Conservation (phyloP, 2,797 vertebrate genomes). For the Onychomys torridus region DNA sequence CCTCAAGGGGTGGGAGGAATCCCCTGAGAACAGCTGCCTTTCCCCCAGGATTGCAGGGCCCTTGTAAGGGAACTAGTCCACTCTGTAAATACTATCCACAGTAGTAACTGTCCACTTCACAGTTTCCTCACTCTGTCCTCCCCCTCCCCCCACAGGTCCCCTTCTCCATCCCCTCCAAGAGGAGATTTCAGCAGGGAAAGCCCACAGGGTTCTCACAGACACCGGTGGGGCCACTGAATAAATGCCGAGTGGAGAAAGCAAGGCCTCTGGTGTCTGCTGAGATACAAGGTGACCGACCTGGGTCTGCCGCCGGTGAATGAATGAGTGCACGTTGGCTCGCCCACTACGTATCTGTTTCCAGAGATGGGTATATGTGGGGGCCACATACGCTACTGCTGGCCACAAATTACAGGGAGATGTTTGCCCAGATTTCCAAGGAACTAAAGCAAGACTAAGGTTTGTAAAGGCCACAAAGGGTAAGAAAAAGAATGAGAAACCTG, state of each 20-base stretch:
- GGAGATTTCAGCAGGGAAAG: background rate
- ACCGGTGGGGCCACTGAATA: background rate
- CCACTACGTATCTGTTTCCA: background rate
- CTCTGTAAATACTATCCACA: background rate
- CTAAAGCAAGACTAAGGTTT: background rate
- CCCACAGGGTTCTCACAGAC: background rate
- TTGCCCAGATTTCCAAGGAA: background rate
- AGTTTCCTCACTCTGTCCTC: background rate
- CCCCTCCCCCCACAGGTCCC: too few species aligned
- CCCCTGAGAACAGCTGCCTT: background rate
- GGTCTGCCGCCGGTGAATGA: background rate
- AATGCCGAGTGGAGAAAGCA: background rate
- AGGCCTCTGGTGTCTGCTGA: background rate
- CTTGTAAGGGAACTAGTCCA: slow-evolving; percentile 13
- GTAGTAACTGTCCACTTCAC: background rate
- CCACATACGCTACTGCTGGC: background rate
- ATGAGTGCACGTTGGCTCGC: background rate
- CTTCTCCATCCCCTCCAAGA: background rate
- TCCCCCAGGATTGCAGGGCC: background rate
- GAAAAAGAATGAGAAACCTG: background rate
- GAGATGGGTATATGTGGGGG: too few species aligned
- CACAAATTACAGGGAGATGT: background rate
- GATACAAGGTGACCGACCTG: background rate
- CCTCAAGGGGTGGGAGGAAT: background rate
- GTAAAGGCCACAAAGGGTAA: background rate